phyloP scores from a whole-genome alignment of 2,113 vertebrate genomes.

The Upupa epops region DNA sequence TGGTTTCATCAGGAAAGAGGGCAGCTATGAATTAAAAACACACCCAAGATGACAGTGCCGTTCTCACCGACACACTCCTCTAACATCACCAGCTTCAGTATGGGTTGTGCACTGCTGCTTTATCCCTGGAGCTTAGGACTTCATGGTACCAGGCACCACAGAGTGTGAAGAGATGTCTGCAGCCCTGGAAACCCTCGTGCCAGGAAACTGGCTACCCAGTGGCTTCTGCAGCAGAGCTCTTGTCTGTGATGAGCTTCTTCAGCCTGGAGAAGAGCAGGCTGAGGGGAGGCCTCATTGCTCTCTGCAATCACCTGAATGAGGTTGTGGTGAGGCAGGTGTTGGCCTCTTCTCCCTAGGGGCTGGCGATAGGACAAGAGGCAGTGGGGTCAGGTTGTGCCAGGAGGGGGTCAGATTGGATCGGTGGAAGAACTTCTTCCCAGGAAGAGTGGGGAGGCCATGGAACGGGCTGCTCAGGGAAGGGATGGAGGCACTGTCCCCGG shows the following conservation, averaged over 20 bases:
- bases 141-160: background rate
- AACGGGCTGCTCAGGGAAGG: too few species aligned
- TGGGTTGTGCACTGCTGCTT: background rate
- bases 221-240: background rate
- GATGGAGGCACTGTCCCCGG: too few species aligned
- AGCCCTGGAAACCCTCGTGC: background rate
- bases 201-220: background rate
- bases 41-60: background rate
- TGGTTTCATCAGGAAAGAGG: conserved; percentile 50
- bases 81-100: background rate
- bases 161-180: background rate
- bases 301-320: too few species aligned
- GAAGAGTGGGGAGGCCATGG: too few species aligned
- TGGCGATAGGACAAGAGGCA: too few species aligned
- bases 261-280: too few species aligned
- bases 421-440: too few species aligned
- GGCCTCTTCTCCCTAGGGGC: too few species aligned
- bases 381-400: too few species aligned
- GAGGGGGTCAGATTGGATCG: too few species aligned
- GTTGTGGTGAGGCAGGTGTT: too few species aligned
- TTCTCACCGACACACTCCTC: background rate
- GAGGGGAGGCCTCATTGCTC: too few species aligned
- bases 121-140: background rate
- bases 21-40: conserved; percentile 50
- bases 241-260: background rate